A percentile compares a stretch with the other conserved stretches of the same genome.
Conservation (phyloP, 2,888 invertebrate genomes). For the Prosapia bicincta region DNA sequence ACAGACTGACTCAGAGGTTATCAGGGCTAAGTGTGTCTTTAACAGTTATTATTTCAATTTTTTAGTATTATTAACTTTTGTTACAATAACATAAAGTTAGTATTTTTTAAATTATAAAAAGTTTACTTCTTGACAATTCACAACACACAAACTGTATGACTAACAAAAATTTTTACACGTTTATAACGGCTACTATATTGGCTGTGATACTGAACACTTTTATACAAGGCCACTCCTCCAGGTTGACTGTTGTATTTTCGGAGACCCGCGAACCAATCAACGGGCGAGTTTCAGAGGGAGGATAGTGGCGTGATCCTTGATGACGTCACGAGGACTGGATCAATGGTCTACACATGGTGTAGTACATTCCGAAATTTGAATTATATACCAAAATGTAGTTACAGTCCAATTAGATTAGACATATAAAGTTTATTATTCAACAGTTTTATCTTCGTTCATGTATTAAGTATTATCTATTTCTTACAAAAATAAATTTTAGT, state of each 20-base stretch:
- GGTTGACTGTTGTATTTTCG: background rate
- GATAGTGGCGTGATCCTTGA: slow-evolving; percentile 2
- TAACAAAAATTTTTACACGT: background rate
- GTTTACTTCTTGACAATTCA: background rate
- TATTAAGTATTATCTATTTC: too few relatives aligned
- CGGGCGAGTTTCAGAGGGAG: background rate
- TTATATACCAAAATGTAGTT: too few relatives aligned
- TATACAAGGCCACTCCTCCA: background rate
- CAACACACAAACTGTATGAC: background rate
- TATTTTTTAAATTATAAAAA: background rate
- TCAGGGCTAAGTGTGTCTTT: background rate
- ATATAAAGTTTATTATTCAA: too few relatives aligned
- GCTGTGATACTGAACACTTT: background rate
- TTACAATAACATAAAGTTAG: background rate
- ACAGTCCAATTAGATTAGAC: too few relatives aligned
- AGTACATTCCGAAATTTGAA: background rate
- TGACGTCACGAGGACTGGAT: background rate
- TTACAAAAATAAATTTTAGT: too few relatives aligned
- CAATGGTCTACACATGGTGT: background rate
- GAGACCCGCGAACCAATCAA: background rate
- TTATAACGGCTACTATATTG: background rate
- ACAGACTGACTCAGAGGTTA: background rate
- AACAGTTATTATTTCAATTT: background rate
- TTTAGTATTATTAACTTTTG: background rate
- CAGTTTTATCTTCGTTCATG: too few relatives aligned